Conservation (phyloP, 2,888 invertebrate species). For the Andrena minutula region DNA sequence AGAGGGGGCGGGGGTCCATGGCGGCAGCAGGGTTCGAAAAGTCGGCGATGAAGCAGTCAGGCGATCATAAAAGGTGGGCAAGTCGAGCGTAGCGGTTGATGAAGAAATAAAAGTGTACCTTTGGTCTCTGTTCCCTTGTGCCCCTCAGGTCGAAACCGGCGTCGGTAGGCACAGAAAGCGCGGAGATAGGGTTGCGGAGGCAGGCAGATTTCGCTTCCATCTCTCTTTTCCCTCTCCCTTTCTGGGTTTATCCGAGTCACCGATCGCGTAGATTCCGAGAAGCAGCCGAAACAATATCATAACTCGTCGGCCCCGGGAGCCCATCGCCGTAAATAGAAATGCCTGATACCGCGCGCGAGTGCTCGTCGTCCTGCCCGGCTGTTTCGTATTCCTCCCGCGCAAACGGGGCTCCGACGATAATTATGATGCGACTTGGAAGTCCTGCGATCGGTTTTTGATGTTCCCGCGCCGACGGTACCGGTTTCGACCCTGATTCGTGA, state of each 20-base stretch:
- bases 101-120: conserved; percentile 81
- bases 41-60: conserved; percentile 79
- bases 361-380: conserved; percentile 51
- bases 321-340: conserved; percentile 82
- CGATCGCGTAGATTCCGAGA: conserved; percentile 85
- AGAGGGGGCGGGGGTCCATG: conserved; percentile 16
- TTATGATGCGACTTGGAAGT: conserved; percentile 80
- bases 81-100: conserved; percentile 74
- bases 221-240: conserved; percentile 59
- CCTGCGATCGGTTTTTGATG: conserved; percentile 80
- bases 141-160: conserved; percentile 54
- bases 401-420: conserved; percentile 74
- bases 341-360: conserved; percentile 74
- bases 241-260: conserved; percentile 83
- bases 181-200: conserved; percentile 60
- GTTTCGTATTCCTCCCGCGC: conserved; percentile 71
- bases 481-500: conserved; percentile 65
- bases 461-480: conserved; percentile 45
- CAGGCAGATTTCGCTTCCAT: conserved; percentile 54
- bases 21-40: conserved; percentile 56
- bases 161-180: conserved; percentile 61
- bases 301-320: conserved; percentile 82
- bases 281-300: conserved; percentile 84
- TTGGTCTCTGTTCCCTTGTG: conserved; percentile 40
- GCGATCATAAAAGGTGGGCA: conserved; percentile 77